Evolutionary conservation across 2,113 vertebrate species (phyloP).

Genomic region (Sphyrna mokarran): DNA sequence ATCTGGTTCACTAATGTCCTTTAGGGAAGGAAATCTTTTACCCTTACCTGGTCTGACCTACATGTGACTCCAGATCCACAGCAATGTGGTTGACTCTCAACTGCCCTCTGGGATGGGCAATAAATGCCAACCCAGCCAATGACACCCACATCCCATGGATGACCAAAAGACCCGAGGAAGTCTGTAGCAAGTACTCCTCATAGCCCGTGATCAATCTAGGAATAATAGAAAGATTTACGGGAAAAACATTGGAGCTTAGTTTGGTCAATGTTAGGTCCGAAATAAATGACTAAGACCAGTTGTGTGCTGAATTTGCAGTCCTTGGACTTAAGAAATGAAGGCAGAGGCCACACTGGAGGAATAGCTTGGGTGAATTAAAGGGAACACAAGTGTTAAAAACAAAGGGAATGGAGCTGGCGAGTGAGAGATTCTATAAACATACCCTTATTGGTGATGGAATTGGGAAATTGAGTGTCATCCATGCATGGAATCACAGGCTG

Average conservation of each 20-base stretch:
- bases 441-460: too few species aligned
- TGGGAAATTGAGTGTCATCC: too few species aligned
- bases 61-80: too few species aligned
- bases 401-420: neutral
- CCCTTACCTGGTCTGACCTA: too few species aligned
- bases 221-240: neutral
- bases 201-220: neutral
- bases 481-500: too few species aligned
- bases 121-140: too few species aligned
- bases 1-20: too few species aligned
- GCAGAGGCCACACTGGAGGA: neutral
- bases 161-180: too few species aligned
- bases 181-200: neutral
- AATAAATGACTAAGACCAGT: neutral
- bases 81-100: too few species aligned
- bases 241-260: neutral
- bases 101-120: too few species aligned
- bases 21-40: too few species aligned
- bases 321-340: neutral
- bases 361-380: neutral
- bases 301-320: neutral
- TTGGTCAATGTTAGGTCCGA: neutral
- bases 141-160: too few species aligned
- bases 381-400: neutral
- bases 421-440: neutral